Conservation (phyloP, 2,888 invertebrate species). For the Amphiduros pacificus region DNA sequence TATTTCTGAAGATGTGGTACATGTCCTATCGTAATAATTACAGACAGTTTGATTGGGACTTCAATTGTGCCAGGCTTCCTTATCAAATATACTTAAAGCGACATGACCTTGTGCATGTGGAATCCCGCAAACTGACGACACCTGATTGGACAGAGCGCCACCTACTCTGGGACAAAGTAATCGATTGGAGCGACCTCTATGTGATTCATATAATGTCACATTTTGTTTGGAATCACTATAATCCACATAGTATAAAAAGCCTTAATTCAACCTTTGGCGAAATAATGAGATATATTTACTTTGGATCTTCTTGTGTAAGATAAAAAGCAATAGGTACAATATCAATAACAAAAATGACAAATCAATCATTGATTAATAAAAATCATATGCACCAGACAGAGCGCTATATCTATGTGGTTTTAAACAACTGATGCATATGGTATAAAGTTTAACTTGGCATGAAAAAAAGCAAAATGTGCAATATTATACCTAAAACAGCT, state of each 20-base stretch:
- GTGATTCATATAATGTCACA: conserved; percentile 29
- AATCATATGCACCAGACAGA: too few relatives aligned
- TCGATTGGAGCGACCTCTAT: conserved; percentile 28
- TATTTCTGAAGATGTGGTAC: conserved; percentile 24
- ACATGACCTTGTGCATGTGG: conserved; percentile 28
- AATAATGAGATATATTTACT: conserved; percentile 29
- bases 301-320: too few relatives aligned
- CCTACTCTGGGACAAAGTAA: conserved; percentile 25
- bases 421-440: too few relatives aligned
- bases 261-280: conserved; percentile 27
- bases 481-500: too few relatives aligned
- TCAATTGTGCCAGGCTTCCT: conserved; percentile 28
- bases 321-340: too few relatives aligned
- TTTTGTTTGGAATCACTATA: conserved; percentile 14
- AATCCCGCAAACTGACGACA: conserved; percentile 23
- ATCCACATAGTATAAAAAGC: conserved; percentile 23
- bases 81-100: conserved; percentile 25
- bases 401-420: too few relatives aligned
- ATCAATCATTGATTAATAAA: too few relatives aligned
- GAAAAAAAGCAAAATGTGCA: too few relatives aligned
- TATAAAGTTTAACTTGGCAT: too few relatives aligned
- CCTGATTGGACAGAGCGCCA: conserved; percentile 28
- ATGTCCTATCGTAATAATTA: conserved; percentile 29
- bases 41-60: conserved; percentile 30
- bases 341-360: too few relatives aligned